Evolutionary conservation across 2,113 vertebrate genomes (phyloP).

Genomic region (Strix uralensis): DNA sequence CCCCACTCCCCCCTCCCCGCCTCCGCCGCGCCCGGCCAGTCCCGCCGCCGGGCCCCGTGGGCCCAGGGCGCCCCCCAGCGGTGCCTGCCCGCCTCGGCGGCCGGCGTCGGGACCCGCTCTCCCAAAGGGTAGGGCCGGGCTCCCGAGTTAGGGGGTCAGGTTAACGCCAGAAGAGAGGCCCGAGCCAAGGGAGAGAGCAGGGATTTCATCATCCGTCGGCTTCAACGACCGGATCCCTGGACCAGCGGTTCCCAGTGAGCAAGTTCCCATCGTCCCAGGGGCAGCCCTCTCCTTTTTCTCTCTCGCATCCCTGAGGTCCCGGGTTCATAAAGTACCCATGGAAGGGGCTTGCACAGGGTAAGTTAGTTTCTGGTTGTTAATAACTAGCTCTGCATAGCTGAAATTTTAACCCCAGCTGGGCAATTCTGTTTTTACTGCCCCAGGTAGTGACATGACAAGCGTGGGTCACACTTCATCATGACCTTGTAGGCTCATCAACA

Average conservation of each 20-base stretch:
- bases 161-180: accelerated
- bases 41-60: background rate
- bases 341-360: accelerated
- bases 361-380: background rate
- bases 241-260: accelerated
- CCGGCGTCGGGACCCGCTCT: too few species aligned
- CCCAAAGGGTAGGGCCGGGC: background rate
- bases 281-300: too few species aligned
- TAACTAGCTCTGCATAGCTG: background rate
- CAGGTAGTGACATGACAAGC: background rate
- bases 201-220: accelerated
- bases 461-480: accelerated
- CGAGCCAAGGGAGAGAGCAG: accelerated
- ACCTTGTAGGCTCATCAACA: background rate
- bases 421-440: background rate
- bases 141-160: accelerated
- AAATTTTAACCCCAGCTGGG: background rate
- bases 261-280: accelerated
- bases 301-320: accelerated
- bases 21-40: background rate
- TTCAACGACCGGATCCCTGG: background rate
- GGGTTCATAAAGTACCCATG: accelerated
- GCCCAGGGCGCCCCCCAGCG: background rate
- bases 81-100: background rate
- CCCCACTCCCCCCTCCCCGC: too few species aligned